These are phyloP conservation scores for Amblyraja radiata DNA, from an alignment of 2,797 vertebrate species.

Conservation along the genomic window DNA sequence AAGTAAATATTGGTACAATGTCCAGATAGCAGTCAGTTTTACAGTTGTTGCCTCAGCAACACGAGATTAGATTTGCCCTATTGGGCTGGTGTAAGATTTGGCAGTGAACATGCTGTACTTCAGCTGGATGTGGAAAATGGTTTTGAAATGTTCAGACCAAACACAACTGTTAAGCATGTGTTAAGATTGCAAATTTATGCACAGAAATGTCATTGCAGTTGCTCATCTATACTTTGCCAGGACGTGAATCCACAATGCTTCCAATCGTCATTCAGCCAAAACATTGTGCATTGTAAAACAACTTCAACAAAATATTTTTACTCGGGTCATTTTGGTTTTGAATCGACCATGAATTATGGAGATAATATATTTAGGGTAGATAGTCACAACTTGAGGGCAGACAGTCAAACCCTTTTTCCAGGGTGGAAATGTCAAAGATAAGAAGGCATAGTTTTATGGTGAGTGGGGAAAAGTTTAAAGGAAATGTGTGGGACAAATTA, in stretches of 20 bases:
- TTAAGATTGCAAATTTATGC: not conserved
- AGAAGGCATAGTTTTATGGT: too few species aligned
- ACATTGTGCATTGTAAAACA: not conserved
- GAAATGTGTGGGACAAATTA: too few species aligned
- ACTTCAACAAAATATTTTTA: not conserved
- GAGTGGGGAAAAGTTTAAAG: too few species aligned
- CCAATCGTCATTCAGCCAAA: slow-evolving; percentile 5
- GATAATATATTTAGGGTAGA: not conserved
- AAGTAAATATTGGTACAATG: slow-evolving; percentile 33
- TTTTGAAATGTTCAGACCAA: slow-evolving; percentile 24
- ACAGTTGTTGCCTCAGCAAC: slow-evolving; percentile 30
- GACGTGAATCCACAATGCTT: not conserved
- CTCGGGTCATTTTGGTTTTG: not conserved
- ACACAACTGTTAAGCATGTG: slow-evolving; percentile 6
- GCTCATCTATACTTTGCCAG: not conserved
- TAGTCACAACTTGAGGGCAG: too few species aligned
- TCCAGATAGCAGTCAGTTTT: slow-evolving; percentile 25
- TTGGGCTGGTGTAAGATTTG: slow-evolving; percentile 23
- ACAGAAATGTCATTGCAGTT: not conserved
- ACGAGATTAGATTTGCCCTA: slow-evolving; percentile 24
- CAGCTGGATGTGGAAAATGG: slow-evolving; percentile 4
- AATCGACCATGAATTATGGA: not conserved
- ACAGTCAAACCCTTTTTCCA: too few species aligned
- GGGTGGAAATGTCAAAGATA: too few species aligned
- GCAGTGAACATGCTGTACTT: slow-evolving; percentile 25